Base-by-base conservation (phyloP, 2,888 invertebrate genomes). In the Acleris cristana region DNA sequence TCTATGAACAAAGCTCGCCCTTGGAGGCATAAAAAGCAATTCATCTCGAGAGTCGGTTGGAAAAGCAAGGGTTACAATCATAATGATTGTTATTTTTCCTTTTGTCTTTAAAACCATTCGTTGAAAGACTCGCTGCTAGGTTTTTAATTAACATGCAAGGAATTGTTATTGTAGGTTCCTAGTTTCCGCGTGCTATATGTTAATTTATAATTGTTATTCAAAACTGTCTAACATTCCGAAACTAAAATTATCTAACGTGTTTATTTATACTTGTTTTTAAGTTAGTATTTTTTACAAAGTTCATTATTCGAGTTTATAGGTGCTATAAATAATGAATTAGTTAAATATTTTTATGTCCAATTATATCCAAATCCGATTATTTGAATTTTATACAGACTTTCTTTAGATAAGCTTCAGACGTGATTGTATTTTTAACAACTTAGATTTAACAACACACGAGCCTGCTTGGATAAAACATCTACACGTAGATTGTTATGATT, bases 1-100 rank as follows among this genome's bases (percentile, higher is more conserved):
- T 48, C 48, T 48, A 18, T 18, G 16, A 48, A 48, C 48, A 18
- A 18, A n/a, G 48, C 48, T 48, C 48, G n/a, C 7, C 48, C 16
- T 44, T 21, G 21, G 21, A 44, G 44, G 40, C 16, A 21, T 44
- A 56, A 56, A 56, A 56, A 56, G 44, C 56, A 56, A 56, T 56
- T 21, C 19, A 44, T 56, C 56, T 44, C 21, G 16, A 8, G 56
- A 56, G 56, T 21, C 21, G 7, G 56, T 44, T 45, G 56, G 8
- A 56, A 7, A 21, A 56, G 21, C n/a, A 56, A 44, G 56, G 56
- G 56, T 44, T 44, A 55, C 12, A 55, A 23, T 21, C 40, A 56
- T 44, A 56, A 44, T 23, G 12, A 34, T 18, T 30, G 30, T 54
- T 26, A 34, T 54, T 40, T 14, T 55, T 19, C 19, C 34, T 40